Percentiles rank a stretch among this genome's conserved stretches.
phyloP scores from a whole-genome alignment of 2,888 invertebrate genomes.

The Zygaena filipendulae region DNA sequence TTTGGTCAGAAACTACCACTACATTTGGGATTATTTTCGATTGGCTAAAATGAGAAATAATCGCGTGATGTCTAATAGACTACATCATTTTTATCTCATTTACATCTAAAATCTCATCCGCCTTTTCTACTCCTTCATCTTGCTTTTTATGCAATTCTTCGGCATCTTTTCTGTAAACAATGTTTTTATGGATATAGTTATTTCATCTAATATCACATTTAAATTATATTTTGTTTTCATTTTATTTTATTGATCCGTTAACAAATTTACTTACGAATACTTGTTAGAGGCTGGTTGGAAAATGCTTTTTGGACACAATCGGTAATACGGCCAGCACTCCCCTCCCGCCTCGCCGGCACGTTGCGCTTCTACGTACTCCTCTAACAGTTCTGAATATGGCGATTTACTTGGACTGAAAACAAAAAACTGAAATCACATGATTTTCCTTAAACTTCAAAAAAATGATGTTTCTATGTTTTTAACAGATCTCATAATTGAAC shows the following conservation, averaged over 20 bases:
- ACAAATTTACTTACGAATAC: slow-evolving; percentile 46
- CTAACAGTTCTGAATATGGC: slow-evolving; percentile 76
- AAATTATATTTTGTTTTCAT: neutral
- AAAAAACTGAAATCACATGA: no score
- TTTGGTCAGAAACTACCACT: slow-evolving; percentile 62
- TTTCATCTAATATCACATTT: no score
- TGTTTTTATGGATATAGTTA: no score
- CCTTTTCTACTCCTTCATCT: slow-evolving; percentile 33
- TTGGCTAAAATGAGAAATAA: no score
- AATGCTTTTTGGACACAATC: slow-evolving; percentile 83
- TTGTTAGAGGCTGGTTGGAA: slow-evolving; percentile 69
- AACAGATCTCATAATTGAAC: neutral
- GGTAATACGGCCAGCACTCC: slow-evolving; percentile 88
- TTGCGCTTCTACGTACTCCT: slow-evolving; percentile 85
- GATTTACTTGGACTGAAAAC: slow-evolving; percentile 80
- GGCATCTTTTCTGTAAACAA: slow-evolving; percentile 48
- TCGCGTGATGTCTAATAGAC: no score
- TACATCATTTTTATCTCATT: slow-evolving; percentile 10
- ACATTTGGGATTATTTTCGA: slow-evolving; percentile 43
- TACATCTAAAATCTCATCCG: no score
- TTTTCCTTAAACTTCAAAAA: slow-evolving; percentile 1
- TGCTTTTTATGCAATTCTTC: slow-evolving; percentile 50
- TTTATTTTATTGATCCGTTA: neutral
- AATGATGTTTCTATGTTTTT: no score
- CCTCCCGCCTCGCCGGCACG: slow-evolving; percentile 78